Evolutionary conservation across 2,888 invertebrate species (phyloP).

Genomic region (Neocrepidodera transversa): DNA sequence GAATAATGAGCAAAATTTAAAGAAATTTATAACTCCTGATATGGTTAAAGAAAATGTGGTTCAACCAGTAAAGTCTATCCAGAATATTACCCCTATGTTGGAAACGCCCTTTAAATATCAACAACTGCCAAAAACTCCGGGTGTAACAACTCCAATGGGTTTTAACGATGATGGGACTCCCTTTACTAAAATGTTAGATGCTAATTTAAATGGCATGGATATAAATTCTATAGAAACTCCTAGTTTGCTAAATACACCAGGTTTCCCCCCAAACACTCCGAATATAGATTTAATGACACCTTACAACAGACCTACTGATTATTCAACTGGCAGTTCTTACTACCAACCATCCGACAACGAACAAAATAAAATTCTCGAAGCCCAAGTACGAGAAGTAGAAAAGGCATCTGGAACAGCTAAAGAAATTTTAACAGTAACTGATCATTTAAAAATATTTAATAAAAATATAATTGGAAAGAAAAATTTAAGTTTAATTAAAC

Average conservation of each 20-base stretch:
- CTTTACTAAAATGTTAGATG: constrained; percentile 55
- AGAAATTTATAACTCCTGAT: constrained; percentile 39
- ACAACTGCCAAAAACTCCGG: constrained; percentile 51
- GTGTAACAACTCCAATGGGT: constrained; percentile 29
- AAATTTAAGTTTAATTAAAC: constrained; percentile 51
- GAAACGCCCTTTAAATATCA: constrained; percentile 44
- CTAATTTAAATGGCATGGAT: constrained; percentile 51
- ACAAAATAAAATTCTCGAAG: constrained; percentile 50
- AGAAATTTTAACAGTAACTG: constrained; percentile 9
- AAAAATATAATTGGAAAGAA: constrained; percentile 52
- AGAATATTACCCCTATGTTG: constrained; percentile 47
- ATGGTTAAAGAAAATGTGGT: constrained; percentile 15
- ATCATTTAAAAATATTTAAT: constrained; percentile 45
- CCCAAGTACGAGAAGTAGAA: constrained; percentile 52
- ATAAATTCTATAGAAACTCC: constrained; percentile 54
- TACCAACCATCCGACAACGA: constrained; percentile 58
- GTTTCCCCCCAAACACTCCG: constrained; percentile 52
- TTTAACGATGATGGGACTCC: constrained; percentile 47
- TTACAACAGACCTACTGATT: constrained; percentile 54
- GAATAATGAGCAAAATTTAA: constrained; percentile 34
- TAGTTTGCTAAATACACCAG: constrained; percentile 55
- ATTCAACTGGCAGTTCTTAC: constrained; percentile 58
- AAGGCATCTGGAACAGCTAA: constrained; percentile 21
- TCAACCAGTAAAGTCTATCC: constrained; percentile 37
- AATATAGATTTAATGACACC: constrained; percentile 29